These are phyloP conservation scores for Andrena cerasifolii DNA, from an alignment of 1,140 invertebrate species.

Conservation along the genomic window DNA sequence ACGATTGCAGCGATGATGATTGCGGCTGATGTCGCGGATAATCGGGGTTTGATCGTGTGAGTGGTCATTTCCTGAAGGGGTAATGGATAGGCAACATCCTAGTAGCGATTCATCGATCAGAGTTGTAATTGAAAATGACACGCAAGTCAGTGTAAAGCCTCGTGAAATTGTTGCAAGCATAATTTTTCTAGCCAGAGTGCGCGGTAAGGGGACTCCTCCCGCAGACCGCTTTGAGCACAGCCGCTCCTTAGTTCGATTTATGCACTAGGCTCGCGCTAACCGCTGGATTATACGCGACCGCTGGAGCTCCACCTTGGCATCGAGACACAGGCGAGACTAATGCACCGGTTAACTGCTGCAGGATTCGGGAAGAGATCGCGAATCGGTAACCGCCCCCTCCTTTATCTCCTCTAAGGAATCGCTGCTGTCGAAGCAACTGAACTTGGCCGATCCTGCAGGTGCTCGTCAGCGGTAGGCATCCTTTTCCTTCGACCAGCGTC, in stretches of 20 bases:
- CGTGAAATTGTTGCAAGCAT: too few species aligned
- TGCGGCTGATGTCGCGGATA: background rate
- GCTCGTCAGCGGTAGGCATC: slow-evolving; percentile 25
- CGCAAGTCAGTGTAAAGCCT: too few species aligned
- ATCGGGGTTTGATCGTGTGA: background rate
- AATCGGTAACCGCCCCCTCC: slow-evolving; percentile 48
- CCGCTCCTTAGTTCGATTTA: slow-evolving; percentile 58
- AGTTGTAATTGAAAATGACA: too few species aligned
- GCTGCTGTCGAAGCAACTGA: slow-evolving; percentile 29
- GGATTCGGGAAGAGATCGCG: slow-evolving; percentile 55
- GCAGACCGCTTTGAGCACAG: slow-evolving; percentile 9
- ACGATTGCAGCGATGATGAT: slow-evolving; percentile 26
- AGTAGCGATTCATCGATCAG: too few species aligned
- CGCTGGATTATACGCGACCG: slow-evolving; percentile 55
- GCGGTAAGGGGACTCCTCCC: background rate
- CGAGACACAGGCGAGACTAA: slow-evolving; percentile 61
- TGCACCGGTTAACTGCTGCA: slow-evolving; percentile 55
- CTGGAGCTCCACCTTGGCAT: slow-evolving; percentile 51
- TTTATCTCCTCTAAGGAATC: slow-evolving; percentile 60
- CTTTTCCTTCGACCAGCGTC: background rate
- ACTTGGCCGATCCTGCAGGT: slow-evolving; percentile 37
- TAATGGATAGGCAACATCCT: background rate
- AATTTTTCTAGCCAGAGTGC: too few species aligned
- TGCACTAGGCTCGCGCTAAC: slow-evolving; percentile 54
- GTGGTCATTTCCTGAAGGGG: background rate